Evolutionary conservation across 2,797 vertebrate species (phyloP).

Genomic region (Urocyon cinereoargenteus): DNA sequence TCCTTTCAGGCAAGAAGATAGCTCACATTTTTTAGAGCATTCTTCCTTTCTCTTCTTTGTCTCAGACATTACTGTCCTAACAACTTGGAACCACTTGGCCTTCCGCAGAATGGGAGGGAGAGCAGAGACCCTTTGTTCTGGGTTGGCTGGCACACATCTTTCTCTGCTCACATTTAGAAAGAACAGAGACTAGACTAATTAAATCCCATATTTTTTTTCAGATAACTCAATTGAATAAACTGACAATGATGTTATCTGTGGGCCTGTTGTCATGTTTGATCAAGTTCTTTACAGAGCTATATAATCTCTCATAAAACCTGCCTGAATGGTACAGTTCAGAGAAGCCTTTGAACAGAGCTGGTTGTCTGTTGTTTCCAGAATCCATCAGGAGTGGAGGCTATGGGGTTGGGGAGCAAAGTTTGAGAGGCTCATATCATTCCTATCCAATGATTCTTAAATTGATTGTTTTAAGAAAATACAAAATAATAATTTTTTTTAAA

Average conservation of each 20-base stretch:
- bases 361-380: not conserved
- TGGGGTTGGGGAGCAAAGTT: no score
- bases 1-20: not conserved
- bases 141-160: fast-evolving
- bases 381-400: not conserved
- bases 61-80: not conserved
- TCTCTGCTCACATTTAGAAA: not conserved
- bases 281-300: not conserved
- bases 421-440: not conserved
- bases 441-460: not conserved
- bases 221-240: not conserved
- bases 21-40: not conserved
- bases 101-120: not conserved
- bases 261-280: not conserved
- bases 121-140: not conserved
- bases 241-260: not conserved
- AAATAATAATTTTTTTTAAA: not conserved
- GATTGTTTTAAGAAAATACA: not conserved
- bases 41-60: not conserved
- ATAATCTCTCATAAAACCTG: not conserved
- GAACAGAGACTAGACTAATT: slow-evolving; percentile 13
- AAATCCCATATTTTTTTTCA: slow-evolving; percentile 23
- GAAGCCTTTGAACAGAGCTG: not conserved
- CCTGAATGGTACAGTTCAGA: not conserved
- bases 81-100: not conserved